Evolutionary conservation across 1,140 invertebrate genomes (phyloP), one percentile per base, ranked within the genome.

Genomic region (Solenopsis fugax): DNA sequence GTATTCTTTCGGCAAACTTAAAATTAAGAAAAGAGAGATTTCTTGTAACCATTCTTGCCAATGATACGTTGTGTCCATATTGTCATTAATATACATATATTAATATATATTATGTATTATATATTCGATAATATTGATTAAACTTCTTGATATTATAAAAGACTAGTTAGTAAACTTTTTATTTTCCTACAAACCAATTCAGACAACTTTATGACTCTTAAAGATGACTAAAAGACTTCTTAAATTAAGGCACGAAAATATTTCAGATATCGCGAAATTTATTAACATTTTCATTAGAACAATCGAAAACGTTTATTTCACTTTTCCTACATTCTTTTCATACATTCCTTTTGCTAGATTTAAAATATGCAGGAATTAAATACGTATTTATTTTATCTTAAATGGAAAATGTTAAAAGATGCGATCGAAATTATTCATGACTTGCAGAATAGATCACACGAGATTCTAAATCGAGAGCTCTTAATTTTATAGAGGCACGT

Each of bases 81-180:
- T 94, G 93, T 95, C 93, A 95, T 94, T 94, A 94, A 93, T 92
- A 91, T 85, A 85, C 81, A 86, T 73, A 82, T 71, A 88, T 60
- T 29, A 29, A 81, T 54, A 86, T 81, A 65, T 85, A 93, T 92
- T 94, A 93, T 94, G 92, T 94, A 94, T 93, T 94, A 94, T 94
- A 94, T 95, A 95, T 94, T 91, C 92, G 93, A 95, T 93, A 95
- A 95, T 95, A 64, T 95, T 95, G 93, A 95, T 95, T 95, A 95
- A 95, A 94, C 93, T 93, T 95, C 94, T 95, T 94, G 94, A 94
- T 94, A 95, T 93, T 78, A 78, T 64, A 78, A 48, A 78, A 1
- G 24, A 29, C 29, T 2, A 29, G 29, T 29, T 29, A 29, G 12
- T 1, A 1, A 13, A 29, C 18, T 78, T 50, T 50, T 65, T 34